Conservation (phyloP, 2,113 vertebrate genomes). For the Neomonachus schauinslandi region DNA sequence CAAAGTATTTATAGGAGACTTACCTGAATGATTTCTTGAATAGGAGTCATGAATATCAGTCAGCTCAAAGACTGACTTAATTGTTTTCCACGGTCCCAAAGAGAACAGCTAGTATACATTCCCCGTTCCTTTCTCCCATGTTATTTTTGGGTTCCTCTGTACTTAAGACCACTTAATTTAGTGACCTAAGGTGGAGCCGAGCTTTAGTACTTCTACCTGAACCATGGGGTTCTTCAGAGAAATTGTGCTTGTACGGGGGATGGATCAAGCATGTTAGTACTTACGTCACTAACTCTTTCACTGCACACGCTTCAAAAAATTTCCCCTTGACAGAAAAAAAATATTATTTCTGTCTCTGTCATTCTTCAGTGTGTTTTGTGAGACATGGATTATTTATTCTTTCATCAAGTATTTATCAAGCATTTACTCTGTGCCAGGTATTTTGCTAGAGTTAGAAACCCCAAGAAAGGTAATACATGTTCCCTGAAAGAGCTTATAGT, state of each 20-base stretch:
- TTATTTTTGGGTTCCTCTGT: not conserved
- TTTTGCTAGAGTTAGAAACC: not conserved
- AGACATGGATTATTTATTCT: not conserved
- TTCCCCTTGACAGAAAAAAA: not conserved
- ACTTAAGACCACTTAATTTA: not conserved
- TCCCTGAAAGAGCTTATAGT: not conserved
- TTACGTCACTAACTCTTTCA: not conserved
- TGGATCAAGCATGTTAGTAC: not conserved
- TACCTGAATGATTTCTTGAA: not conserved
- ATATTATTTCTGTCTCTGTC: not conserved
- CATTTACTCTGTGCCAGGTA: not conserved
- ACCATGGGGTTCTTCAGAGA: not conserved
- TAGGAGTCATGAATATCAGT: not conserved
- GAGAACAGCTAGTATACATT: not conserved
- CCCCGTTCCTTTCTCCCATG: not conserved
- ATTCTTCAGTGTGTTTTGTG: not conserved
- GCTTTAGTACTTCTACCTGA: not conserved
- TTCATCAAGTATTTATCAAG: not conserved
- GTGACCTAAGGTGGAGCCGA: not conserved
- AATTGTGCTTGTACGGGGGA: not conserved
- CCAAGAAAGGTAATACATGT: not conserved
- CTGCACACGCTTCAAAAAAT: not conserved
- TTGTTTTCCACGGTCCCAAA: not conserved
- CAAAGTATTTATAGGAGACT: constrained; percentile 5
- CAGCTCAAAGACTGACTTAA: not conserved